Evolutionary conservation across 2,113 vertebrate species (phyloP).

Genomic region (Corvus hawaiiensis): DNA sequence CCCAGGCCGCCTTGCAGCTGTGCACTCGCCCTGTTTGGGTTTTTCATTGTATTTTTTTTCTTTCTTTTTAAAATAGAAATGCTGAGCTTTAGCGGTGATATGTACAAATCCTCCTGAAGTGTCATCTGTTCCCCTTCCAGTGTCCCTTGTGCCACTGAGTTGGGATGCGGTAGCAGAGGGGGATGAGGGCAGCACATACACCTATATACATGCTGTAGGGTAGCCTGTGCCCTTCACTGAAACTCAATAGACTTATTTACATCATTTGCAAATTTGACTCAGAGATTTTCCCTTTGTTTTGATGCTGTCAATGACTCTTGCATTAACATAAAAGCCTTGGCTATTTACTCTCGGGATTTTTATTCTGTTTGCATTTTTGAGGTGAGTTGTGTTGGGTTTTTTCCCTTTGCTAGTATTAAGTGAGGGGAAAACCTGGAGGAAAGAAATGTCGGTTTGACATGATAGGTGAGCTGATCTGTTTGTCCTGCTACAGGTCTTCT

Average conservation of each 20-base stretch:
- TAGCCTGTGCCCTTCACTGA: neutral
- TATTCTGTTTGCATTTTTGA: slow-evolving; percentile 35
- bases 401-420: neutral
- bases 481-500: neutral
- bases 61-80: neutral
- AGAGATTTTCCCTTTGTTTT: slow-evolving; percentile 43
- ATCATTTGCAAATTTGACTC: slow-evolving; percentile 25
- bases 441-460: neutral
- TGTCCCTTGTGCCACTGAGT: neutral
- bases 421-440: neutral
- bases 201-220: rapidly evolving
- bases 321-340: slow-evolving; percentile 31
- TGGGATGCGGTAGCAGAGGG: neutral
- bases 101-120: neutral
- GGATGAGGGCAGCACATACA: neutral
- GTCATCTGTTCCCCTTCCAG: neutral
- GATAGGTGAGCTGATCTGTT: neutral
- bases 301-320: neutral
- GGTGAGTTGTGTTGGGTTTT: neutral
- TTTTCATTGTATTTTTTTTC: neutral
- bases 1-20: slow-evolving; percentile 33
- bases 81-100: neutral
- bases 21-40: neutral
- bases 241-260: slow-evolving; percentile 22
- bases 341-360: neutral